Evolutionary conservation across 2,113 vertebrate genomes (phyloP).

Genomic region (Pluvialis apricaria): DNA sequence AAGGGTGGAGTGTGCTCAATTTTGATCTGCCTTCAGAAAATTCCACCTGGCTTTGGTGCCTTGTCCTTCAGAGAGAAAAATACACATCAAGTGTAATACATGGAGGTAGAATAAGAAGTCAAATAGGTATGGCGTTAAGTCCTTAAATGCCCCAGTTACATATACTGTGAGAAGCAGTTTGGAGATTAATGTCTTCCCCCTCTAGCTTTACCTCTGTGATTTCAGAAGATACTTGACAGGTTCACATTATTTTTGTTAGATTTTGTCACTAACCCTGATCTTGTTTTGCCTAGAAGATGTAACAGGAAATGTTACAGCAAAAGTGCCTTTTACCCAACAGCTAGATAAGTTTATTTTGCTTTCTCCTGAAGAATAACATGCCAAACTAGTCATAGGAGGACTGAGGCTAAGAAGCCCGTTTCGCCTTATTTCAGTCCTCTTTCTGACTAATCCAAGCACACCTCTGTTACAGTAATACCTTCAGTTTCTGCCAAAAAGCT

Average conservation of each 20-base stretch:
- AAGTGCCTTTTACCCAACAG: not conserved
- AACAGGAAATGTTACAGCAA: not conserved
- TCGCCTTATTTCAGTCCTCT: not conserved
- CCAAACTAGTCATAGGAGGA: not conserved
- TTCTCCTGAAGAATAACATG: not conserved
- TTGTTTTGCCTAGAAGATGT: not conserved
- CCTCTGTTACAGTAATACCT: not conserved
- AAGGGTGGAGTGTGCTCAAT: not conserved
- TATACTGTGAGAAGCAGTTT: not conserved
- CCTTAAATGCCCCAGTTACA: not conserved
- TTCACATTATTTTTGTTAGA: rapidly evolving
- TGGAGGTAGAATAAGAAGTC: not conserved
- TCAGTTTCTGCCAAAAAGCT: not conserved
- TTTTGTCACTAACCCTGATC: not conserved
- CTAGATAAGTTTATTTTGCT: not conserved
- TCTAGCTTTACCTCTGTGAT: not conserved
- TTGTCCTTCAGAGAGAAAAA: not conserved
- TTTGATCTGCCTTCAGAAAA: not conserved
- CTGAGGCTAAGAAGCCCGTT: not conserved
- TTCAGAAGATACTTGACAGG: not conserved
- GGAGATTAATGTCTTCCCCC: not conserved
- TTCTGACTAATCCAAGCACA: not conserved
- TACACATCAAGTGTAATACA: not conserved
- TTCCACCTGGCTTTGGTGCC: not conserved
- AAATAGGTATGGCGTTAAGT: not conserved